These are phyloP conservation scores for Lasiurus cinereus DNA, from an alignment of 2,113 vertebrate species.

Conservation along the genomic window DNA sequence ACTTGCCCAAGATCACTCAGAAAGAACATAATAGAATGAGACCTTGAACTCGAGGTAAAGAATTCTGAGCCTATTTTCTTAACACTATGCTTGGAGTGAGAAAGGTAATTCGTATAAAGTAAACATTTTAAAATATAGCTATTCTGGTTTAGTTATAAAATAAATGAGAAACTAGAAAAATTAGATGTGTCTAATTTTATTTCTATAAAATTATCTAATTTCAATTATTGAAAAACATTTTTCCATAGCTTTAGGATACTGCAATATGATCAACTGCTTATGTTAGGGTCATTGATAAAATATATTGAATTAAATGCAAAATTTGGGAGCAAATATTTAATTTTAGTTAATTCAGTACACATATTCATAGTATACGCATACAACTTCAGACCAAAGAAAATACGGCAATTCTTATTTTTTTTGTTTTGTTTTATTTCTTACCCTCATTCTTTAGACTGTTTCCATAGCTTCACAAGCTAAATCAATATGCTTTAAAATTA, in stretches of 20 bases:
- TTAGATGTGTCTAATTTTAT: constrained; percentile 1
- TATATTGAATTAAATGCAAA: constrained; percentile 70
- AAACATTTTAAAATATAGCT: constrained; percentile 63
- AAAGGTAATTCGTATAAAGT: background rate
- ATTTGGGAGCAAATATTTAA: constrained; percentile 68
- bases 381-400: constrained; percentile 70
- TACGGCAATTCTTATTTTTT: background rate
- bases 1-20: background rate
- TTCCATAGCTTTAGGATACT: constrained; percentile 51
- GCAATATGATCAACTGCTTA: background rate
- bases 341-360: constrained; percentile 45
- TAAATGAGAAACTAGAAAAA: constrained; percentile 60
- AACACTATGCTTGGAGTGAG: background rate
- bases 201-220: background rate
- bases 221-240: background rate
- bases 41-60: background rate
- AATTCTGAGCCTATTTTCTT: background rate
- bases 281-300: constrained; percentile 72
- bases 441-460: constrained; percentile 71
- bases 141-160: constrained; percentile 52
- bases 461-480: constrained; percentile 69
- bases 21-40: background rate
- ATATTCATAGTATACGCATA: background rate
- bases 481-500: constrained; percentile 84
- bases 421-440: background rate